Base-by-base conservation (phyloP, 37 sponge, comb jelly and placozoan species). In the Amphimedon queenslandica region DNA sequence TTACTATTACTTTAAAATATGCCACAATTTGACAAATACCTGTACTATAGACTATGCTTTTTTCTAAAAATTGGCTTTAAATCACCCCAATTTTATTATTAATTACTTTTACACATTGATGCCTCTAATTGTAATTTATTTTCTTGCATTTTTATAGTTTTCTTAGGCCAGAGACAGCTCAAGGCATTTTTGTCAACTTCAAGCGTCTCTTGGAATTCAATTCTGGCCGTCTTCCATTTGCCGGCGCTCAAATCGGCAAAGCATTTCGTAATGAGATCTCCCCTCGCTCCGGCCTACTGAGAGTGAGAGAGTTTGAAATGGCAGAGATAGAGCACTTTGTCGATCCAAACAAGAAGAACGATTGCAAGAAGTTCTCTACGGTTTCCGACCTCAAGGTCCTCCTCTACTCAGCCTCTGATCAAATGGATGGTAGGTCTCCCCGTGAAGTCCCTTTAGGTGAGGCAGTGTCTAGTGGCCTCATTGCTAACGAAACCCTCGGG, bases 321-420 rank as follows among this genome's bases (percentile, higher is more conserved):
- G 99, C 95, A n/a, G 99, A 98, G 71, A 92, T 98, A 25, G 99
- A 98, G 64, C 83, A 98, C 60, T 98, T 98, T 88, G 85, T 94
- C 18, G 76, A 94, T 58, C 99, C 99, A 0, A 80, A 86, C 18
- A 86, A 92, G 43, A 74, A 80, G 38, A 40, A 80, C 21, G 76
- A 68, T 41, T 87, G 80, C 65, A 24, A 47, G 21, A 87, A 92
- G 72, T 96, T 94, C 38, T 30, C 39, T 3, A 35, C 57, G 1
- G 87, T 94, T 6, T 68, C 93, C n/a, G 88, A 92, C 21, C 74
- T 88, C 0, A 11, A 23, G 25, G 69, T 86, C 0, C 58, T 43
- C 31, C 63, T 98, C 32, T 92, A 75, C 77, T 77, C 90, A 2
- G 83, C 82, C 0, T 81, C 74, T 27, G 56, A 86, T 3, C 99